Evolutionary conservation across 2,797 vertebrate genomes (phyloP).

Genomic region (Loris lydekkerianus): DNA sequence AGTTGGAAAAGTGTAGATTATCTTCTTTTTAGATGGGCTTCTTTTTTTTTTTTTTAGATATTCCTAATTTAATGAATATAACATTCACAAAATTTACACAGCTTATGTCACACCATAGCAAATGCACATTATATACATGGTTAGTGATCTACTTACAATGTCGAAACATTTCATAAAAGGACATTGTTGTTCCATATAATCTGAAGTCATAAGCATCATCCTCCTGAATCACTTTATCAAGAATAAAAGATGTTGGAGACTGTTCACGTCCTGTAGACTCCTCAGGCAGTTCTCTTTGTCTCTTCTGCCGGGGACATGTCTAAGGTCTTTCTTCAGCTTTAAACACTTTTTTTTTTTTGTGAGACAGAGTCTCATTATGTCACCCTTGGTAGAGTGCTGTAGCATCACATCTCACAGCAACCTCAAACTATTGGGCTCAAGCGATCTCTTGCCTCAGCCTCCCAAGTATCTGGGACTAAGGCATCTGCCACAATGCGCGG

Average conservation of each 20-base stretch:
- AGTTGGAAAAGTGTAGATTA: too few relatives aligned
- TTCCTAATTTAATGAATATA: background rate
- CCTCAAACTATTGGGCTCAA: too few relatives aligned
- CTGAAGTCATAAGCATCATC: slow-evolving; percentile 95
- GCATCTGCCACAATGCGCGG: too few relatives aligned
- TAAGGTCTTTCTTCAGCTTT: slow-evolving; percentile 29
- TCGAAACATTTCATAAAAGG: background rate
- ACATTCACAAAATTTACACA: slow-evolving; percentile 75
- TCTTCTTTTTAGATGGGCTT: background rate
- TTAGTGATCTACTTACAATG: background rate
- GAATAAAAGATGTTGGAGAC: slow-evolving; percentile 9
- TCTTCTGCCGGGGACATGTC: background rate
- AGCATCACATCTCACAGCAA: too few relatives aligned
- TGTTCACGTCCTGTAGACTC: slow-evolving; percentile 64
- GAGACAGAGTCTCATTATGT: too few relatives aligned
- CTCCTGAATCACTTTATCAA: slow-evolving; percentile 81
- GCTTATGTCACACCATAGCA: background rate
- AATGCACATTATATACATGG: slow-evolving; percentile 3
- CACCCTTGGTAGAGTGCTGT: too few relatives aligned
- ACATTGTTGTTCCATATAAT: slow-evolving; percentile 87
- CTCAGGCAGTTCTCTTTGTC: background rate
- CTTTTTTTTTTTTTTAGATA: background rate
- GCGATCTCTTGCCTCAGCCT: too few relatives aligned
- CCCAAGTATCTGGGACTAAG: too few relatives aligned
- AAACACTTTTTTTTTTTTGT: background rate